Base-by-base conservation (phyloP, 2,797 vertebrate species). In the Tiaroga cobitis region DNA sequence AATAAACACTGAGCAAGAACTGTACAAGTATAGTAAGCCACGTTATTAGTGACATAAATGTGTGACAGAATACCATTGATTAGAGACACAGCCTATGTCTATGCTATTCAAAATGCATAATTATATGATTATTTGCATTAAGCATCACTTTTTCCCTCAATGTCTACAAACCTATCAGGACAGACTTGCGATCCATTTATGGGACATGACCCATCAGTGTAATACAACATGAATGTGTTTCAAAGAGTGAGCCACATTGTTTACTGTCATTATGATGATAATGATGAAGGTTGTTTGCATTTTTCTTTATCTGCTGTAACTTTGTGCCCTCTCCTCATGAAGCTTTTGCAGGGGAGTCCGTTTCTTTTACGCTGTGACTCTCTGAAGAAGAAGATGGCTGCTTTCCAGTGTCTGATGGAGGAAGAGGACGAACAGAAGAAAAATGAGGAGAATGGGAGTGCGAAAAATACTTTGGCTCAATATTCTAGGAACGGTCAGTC, bases 351-450 rank as follows among this genome's bases (percentile, higher is more conserved):
- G 80, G 88, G 82, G 82, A 94, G 93, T 88, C 93, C 94, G n/a
- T 88, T 91, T 86, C 68, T 86, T 89, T 92, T 92, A 32, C 90
- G 86, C 79, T 34, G 90, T 65, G 94, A 94, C 89, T 92, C 90
- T 2, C 91, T 96, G 87, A 95, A 91, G 88, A 93, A 95, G 90
- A 96, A 96, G 91, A 95, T 96, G 91, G 94, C 93, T 59, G 91
- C 92, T 41, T 96, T 96, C 95, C 94, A 95, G 89, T 91, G 86
- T 85, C 87, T 96, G 89, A 92, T 95, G 93, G 92, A 91, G 88
- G 90, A 90, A 82, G 88, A 86, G 82, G 91, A 87, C 26, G 77
- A 34, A 74, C 15, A 29, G 51, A 49, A 24, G 77, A 91, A 88
- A 92, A 90, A 90, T 81, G 61, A 76, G 91, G 91, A 91, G 84